Percentiles rank a stretch among this genome's conserved stretches.
Evolutionary conservation across 92 coral and sea anemone species (phyloP).

Genomic region (Chrysogorgia sp.): DNA sequence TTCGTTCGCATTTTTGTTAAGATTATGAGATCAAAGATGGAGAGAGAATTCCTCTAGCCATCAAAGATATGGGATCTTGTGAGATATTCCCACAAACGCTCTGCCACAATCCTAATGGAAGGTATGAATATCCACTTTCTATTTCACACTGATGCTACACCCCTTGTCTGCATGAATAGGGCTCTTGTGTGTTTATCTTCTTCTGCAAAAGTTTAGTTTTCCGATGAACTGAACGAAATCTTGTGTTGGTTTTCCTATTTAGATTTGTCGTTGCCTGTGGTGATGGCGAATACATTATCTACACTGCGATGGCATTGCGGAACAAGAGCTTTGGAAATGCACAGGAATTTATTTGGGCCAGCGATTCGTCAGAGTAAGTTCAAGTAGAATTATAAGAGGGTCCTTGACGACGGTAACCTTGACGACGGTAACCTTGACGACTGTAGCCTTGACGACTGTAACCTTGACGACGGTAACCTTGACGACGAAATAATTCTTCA

Average conservation of each 20-base stretch:
- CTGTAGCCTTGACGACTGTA: too few relatives aligned
- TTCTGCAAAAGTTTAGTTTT: background rate
- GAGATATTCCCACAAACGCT: conserved; percentile 94
- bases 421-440: too few relatives aligned
- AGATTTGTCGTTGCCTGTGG: conserved; percentile 99
- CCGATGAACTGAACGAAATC: background rate
- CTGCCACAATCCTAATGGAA: conserved; percentile 97
- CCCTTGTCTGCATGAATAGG: too few relatives aligned
- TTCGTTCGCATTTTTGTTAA: conserved; percentile 25
- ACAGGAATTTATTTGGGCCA: conserved; percentile 99
- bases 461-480: too few relatives aligned
- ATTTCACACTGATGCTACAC: too few relatives aligned
- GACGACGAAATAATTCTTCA: too few relatives aligned
- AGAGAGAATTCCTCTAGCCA: conserved; percentile 84
- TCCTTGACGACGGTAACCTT: too few relatives aligned
- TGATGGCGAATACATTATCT: conserved; percentile 97
- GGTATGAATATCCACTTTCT: too few relatives aligned
- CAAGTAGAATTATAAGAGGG: too few relatives aligned
- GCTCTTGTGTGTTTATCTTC: background rate
- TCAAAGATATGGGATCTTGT: conserved; percentile 99
- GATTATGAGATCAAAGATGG: conserved; percentile 95
- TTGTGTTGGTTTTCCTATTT: background rate
- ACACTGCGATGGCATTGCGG: conserved; percentile 98
- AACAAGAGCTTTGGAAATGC: conserved; percentile 99
- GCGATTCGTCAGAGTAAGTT: conserved; percentile 97